A percentile compares a stretch with the other conserved stretches of the same genome.
Evolutionary conservation across 2,797 vertebrate genomes (phyloP).

Genomic region (Phrynocephalus vlangalii): DNA sequence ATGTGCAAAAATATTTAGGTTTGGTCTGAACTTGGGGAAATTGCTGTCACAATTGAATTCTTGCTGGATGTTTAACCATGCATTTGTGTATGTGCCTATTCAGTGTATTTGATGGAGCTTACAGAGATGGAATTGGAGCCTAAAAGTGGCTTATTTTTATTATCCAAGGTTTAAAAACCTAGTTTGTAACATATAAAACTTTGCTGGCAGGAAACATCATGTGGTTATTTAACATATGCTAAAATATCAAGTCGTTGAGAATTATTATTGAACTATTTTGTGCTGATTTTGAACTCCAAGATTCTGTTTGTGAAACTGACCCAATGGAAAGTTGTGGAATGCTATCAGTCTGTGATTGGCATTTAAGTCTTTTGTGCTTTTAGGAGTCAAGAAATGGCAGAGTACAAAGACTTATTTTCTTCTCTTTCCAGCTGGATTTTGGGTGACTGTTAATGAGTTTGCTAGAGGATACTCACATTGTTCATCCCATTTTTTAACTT

Average conservation of each 20-base stretch:
- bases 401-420: constrained; percentile 25
- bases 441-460: constrained; percentile 53
- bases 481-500: constrained; percentile 46
- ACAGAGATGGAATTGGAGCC: background rate
- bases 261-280: constrained; percentile 32
- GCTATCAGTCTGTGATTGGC: constrained; percentile 9
- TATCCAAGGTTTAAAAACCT: background rate
- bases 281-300: background rate
- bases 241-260: constrained; percentile 46
- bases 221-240: constrained; percentile 37
- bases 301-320: too few relatives aligned
- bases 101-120: background rate
- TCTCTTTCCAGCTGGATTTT: constrained; percentile 18
- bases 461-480: constrained; percentile 39
- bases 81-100: background rate
- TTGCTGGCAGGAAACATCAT: constrained; percentile 16
- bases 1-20: constrained; percentile 50
- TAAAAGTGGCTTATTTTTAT: constrained; percentile 21
- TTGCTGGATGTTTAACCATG: constrained; percentile 43
- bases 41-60: constrained; percentile 54
- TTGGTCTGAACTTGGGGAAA: constrained; percentile 31
- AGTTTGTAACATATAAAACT: constrained; percentile 24
- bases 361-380: constrained; percentile 47
- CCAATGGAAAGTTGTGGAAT: background rate
- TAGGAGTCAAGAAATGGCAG: background rate